phyloP scores from a whole-genome alignment of 2,797 vertebrate genomes.

The Sebastes hopkinsi region DNA sequence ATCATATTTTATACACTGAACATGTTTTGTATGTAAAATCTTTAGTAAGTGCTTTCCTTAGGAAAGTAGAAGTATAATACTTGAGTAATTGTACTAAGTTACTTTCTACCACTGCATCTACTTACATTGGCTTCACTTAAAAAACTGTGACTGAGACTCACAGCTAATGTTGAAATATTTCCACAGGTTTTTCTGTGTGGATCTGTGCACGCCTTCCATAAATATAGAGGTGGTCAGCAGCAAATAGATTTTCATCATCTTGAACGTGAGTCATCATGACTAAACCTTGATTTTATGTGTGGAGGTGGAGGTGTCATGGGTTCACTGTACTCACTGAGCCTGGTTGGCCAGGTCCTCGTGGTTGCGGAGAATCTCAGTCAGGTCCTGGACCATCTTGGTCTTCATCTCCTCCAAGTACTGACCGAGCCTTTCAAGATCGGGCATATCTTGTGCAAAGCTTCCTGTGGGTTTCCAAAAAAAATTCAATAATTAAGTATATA shows the following conservation, averaged over 20 bases:
- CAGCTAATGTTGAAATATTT: background rate
- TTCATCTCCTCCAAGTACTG: conserved; percentile 62
- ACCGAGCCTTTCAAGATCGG: conserved; percentile 29
- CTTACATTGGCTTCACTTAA: background rate
- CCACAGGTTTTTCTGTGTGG: background rate
- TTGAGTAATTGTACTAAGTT: no score
- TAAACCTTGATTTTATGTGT: background rate
- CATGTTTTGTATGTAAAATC: no score
- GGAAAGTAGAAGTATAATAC: no score
- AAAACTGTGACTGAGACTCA: background rate
- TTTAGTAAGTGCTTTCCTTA: no score
- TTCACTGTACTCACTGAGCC: conserved; percentile 68
- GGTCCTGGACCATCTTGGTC: conserved; percentile 38
- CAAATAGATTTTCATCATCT: background rate
- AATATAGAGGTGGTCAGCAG: background rate
- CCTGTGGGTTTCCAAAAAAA: conserved; percentile 46
- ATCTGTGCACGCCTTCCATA: background rate
- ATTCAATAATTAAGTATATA: background rate
- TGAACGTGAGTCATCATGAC: background rate
- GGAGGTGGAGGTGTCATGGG: background rate
- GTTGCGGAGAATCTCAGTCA: conserved; percentile 27
- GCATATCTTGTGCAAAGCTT: conserved; percentile 54
- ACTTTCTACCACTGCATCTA: background rate
- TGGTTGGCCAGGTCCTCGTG: conserved; percentile 50
- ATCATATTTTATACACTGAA: no score